These are phyloP conservation scores for Phalacrocorax brasilianus DNA, from an alignment of 2,113 vertebrate species.

Conservation along the genomic window DNA sequence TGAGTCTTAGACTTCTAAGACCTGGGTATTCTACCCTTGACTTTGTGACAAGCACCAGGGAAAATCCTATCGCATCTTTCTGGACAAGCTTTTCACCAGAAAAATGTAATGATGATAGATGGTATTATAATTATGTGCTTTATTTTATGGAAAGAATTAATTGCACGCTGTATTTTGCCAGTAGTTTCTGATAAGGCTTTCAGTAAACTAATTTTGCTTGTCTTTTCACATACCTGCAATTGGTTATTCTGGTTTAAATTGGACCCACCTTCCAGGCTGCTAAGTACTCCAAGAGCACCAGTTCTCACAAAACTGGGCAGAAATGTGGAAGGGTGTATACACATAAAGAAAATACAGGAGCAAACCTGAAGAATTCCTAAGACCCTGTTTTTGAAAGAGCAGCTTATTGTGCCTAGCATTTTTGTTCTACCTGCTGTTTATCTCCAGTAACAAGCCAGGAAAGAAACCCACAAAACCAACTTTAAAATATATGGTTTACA, in stretches of 20 bases:
- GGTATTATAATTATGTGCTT: background rate
- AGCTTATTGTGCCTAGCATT: background rate
- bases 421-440: background rate
- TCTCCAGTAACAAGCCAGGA: background rate
- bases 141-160: background rate
- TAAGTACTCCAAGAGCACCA: background rate
- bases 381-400: background rate
- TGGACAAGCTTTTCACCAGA: background rate
- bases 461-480: background rate
- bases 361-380: background rate
- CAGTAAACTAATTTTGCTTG: background rate
- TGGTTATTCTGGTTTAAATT: background rate
- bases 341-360: background rate
- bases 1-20: background rate
- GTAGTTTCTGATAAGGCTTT: background rate
- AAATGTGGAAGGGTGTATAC: background rate
- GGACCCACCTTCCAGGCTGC: background rate
- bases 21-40: background rate
- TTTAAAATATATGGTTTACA: background rate
- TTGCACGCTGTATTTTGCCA: background rate
- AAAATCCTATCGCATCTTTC: background rate
- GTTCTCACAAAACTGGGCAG: background rate
- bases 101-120: background rate
- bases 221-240: rapidly evolving
- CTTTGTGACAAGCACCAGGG: background rate